Percentiles rank a stretch among this genome's conserved stretches.
phyloP scores from a whole-genome alignment of 2,888 invertebrate genomes.

The Lucinisca nassula region DNA sequence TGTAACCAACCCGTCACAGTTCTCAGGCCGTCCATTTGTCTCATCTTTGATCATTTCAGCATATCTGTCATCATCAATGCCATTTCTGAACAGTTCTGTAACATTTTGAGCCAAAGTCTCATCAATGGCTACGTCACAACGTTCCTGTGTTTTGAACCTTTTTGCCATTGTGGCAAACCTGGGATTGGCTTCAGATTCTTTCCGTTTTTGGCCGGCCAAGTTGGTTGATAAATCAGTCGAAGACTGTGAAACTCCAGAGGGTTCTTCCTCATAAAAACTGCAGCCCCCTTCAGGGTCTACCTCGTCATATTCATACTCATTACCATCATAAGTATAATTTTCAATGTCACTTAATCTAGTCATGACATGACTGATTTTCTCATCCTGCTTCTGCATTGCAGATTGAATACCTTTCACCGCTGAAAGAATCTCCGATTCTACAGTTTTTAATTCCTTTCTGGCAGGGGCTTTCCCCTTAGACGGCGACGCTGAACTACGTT shows the following conservation, averaged over 20 bases:
- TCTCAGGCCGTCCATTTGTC: constrained; percentile 31
- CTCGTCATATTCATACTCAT: neutral
- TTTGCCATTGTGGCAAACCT: constrained; percentile 35
- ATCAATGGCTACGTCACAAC: constrained; percentile 31
- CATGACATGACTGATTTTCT: neutral
- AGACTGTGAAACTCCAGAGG: too few relatives aligned
- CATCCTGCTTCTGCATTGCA: neutral
- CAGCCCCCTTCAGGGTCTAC: neutral
- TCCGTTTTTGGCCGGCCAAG: neutral
- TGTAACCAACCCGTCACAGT: constrained; percentile 40
- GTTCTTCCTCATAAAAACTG: neutral
- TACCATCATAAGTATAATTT: neutral
- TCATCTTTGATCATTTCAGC: constrained; percentile 46
- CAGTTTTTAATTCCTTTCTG: neutral
- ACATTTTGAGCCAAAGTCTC: constrained; percentile 36
- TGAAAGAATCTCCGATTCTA: neutral
- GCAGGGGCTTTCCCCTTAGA: neutral
- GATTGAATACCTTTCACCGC: neutral
- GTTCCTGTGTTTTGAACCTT: constrained; percentile 42
- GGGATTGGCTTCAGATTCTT: neutral
- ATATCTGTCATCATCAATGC: constrained; percentile 45
- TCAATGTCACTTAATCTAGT: neutral
- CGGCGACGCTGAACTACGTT: neutral
- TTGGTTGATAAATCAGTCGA: neutral
- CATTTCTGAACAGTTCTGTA: constrained; percentile 46